Percentiles rank a stretch among this genome's conserved stretches.
Evolutionary conservation across 2,888 invertebrate genomes (phyloP).

Genomic region (Ametastegia equiseti): DNA sequence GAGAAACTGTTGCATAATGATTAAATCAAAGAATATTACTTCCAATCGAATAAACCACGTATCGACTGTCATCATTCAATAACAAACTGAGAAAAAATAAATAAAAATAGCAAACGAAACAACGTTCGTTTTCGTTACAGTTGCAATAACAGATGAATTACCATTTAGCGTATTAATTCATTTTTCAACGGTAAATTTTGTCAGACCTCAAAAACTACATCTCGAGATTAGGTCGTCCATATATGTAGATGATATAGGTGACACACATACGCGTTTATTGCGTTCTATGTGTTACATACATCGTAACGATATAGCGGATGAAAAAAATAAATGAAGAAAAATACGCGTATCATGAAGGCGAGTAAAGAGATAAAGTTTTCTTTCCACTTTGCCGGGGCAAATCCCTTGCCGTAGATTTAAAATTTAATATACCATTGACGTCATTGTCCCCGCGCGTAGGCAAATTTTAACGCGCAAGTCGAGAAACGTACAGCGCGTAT

Average conservation of each 20-base stretch:
- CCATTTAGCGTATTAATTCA: too few species aligned
- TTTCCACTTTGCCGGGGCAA: not conserved
- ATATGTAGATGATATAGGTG: too few species aligned
- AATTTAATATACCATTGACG: conserved; percentile 45
- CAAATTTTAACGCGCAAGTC: conserved; percentile 44
- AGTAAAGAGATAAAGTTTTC: not conserved
- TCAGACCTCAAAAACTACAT: too few species aligned
- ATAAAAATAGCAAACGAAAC: too few species aligned
- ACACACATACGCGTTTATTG: too few species aligned
- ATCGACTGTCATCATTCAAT: too few species aligned
- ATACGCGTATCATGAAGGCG: not conserved
- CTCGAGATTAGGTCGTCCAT: too few species aligned
- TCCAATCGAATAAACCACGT: not conserved
- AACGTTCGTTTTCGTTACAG: too few species aligned
- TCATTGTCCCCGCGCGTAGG: conserved; percentile 22
- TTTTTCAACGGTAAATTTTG: too few species aligned
- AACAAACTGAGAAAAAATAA: not conserved
- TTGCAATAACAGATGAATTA: too few species aligned
- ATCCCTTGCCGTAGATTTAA: conserved; percentile 39
- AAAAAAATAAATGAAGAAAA: not conserved
- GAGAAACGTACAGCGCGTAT: conserved; percentile 22
- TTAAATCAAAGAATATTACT: not conserved
- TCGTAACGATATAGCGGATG: not conserved
- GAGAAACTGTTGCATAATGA: not conserved
- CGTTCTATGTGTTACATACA: not conserved